Base-by-base conservation (phyloP, 2,797 vertebrate species). In the Sebastes miniatus region DNA sequence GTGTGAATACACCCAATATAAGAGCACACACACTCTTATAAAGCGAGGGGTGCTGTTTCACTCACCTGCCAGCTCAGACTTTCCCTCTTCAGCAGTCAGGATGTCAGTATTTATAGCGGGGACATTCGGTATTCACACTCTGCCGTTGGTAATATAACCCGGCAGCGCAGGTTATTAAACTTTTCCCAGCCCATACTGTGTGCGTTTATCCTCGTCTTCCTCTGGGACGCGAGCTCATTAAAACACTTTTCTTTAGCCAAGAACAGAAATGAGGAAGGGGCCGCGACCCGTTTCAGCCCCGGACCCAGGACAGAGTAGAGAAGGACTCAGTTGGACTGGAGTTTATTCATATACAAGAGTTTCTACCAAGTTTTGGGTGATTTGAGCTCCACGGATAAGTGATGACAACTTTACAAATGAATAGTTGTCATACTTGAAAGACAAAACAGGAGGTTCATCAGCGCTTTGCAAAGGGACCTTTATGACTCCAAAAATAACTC, bases 191-290 rank as follows among this genome's bases (percentile, higher is more conserved):
- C 14, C 20, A 62, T 34, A 74, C 72, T 57, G 12, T 54, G 39
- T 1, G 43, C 63, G 6, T 81, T 75, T 79, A 74, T 77, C 56
- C 57, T 57, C 9, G 1, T 72, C 61, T 50, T 78, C 79, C 70
- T 62, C 64, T 20, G 77, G 63, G 79, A 83, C 24, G n/a, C 3
- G 3, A 75, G 68, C 76, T 85, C 82, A 87, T 81, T 87, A 79
- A 83, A 62, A 56, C 32, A 8, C 9, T 50, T 34, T 25, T 69
- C 47, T 81, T 69, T 36, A 52, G 52, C 43, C 65, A 43, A 65
- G 34, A 77, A 54, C 65, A 50, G 24, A 87, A 73, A 81, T 80
- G 34, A 83, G 18, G 27, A 72, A 52, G 22, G 12, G 34, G 36
- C 65, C 8, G 1, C 65, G 24, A 75, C 56, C 56, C 20, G 8